Conservation (phyloP, 2,113 vertebrate species). For the Lycaon pictus region DNA sequence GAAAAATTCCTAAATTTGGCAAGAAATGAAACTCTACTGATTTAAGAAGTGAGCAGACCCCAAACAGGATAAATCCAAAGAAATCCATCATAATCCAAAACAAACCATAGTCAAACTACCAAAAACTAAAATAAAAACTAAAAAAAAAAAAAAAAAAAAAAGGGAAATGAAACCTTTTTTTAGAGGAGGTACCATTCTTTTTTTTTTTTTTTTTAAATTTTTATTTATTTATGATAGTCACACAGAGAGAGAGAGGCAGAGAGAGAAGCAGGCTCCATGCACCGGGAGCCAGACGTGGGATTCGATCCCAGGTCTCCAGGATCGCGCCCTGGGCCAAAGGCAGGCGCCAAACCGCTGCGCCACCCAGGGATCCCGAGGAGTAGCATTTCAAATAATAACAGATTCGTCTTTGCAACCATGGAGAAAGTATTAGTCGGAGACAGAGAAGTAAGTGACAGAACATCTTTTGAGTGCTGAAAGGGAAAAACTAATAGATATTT, state of each 20-base stretch:
- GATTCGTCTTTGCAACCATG: neutral
- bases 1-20: neutral
- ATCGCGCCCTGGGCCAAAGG: too few species aligned
- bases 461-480: neutral
- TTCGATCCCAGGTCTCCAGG: too few species aligned
- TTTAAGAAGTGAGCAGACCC: neutral
- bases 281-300: too few species aligned
- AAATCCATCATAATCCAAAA: neutral
- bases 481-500: neutral
- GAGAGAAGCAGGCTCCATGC: too few species aligned
- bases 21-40: neutral
- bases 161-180: neutral
- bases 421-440: neutral
- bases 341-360: too few species aligned
- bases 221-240: too few species aligned
- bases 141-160: too few species aligned
- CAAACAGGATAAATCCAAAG: neutral
- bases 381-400: neutral
- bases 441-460: neutral
- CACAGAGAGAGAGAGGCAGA: too few species aligned
- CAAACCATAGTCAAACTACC: neutral
- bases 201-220: too few species aligned
- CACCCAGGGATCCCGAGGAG: neutral
- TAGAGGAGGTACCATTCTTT: neutral
- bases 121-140: neutral